Base-by-base conservation (phyloP, 2,888 invertebrate species). In the Taphrorychus bicolor region DNA sequence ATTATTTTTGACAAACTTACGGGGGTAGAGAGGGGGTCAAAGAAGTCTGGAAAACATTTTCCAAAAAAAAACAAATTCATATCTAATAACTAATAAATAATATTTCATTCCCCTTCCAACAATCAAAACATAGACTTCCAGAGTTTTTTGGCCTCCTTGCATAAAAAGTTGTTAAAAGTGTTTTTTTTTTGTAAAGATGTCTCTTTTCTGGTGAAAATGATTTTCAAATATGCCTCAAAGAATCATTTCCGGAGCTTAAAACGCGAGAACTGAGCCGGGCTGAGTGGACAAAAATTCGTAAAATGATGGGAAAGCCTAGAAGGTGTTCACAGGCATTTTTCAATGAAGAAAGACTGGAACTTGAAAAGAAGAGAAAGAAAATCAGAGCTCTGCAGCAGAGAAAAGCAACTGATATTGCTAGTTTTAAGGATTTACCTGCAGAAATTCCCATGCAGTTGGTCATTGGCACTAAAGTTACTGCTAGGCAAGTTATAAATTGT, bases 251-350 rank as follows among this genome's bases (percentile, higher is more conserved):
- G 0, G 92, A 94, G 76, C 83, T 99, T 66, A 92, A 93, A 79
- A 92, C 93, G 21, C 87, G 91, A 5, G 90, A 91, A 76, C 82
- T 99, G 69, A 92, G 93, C 1, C 88, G 96, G 74, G 89, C 92
- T 2, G 96, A 99, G 80, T 99, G 99, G 99, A 92, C 94, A 59
- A 94, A 95, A 82, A 93, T 99, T 65, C 86, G 98, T 61, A 85
- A 97, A 71, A 90, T 97, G 85, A 96, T 99, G 94, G 98, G 99
- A 0, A 98, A 98, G 79, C 98, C 99, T 0, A 85, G 99, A 54
- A 87, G 98, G 78, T 98, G 94, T 82, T 96, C 96, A 0, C 91
- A 92, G 79, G 92, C 95, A 0, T 99, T 99, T 81, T 98, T 99
- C 82, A 90, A 91, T 72, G 98, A 99, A 83, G 99, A 99, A 82